Conservation (phyloP, 2,888 invertebrate species). For the Folsomia candida region DNA sequence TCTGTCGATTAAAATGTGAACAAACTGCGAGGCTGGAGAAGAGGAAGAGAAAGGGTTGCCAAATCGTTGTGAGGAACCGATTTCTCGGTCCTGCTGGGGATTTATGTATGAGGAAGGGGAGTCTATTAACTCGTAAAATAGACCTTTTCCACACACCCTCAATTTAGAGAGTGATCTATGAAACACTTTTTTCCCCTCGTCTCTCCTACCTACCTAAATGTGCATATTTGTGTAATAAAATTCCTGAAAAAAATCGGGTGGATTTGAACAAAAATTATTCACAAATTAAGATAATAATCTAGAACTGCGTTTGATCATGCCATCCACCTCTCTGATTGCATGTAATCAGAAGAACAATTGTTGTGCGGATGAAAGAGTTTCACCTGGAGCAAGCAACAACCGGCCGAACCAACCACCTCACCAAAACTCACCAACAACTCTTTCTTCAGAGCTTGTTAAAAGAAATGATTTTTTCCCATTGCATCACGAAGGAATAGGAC, state of each 20-base stretch:
- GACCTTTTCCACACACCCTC: too few species aligned
- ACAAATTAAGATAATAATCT: slow-evolving; percentile 2
- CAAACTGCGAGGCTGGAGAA: too few species aligned
- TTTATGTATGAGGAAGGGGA: too few species aligned
- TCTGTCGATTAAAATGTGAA: background rate
- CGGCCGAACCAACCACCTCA: background rate
- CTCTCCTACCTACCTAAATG: background rate
- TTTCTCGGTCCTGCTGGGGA: background rate
- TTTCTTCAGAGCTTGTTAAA: background rate
- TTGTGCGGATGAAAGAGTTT: background rate
- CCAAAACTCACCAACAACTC: background rate
- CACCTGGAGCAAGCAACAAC: background rate
- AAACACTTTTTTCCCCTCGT: too few species aligned
- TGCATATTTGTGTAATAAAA: background rate
- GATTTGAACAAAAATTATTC: slow-evolving; percentile 1
- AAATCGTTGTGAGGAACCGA: background rate
- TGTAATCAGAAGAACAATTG: slow-evolving; percentile 1
- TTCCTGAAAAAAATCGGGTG: background rate
- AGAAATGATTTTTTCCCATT: background rate
- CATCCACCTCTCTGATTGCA: slow-evolving; percentile 2
- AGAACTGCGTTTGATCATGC: background rate
- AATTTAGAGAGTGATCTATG: too few species aligned
- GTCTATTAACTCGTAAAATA: too few species aligned
- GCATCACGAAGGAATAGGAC: background rate
- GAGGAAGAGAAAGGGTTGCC: background rate